Base-by-base conservation (phyloP, 2,113 vertebrate genomes). In the Telmatochromis bifrenatus region DNA sequence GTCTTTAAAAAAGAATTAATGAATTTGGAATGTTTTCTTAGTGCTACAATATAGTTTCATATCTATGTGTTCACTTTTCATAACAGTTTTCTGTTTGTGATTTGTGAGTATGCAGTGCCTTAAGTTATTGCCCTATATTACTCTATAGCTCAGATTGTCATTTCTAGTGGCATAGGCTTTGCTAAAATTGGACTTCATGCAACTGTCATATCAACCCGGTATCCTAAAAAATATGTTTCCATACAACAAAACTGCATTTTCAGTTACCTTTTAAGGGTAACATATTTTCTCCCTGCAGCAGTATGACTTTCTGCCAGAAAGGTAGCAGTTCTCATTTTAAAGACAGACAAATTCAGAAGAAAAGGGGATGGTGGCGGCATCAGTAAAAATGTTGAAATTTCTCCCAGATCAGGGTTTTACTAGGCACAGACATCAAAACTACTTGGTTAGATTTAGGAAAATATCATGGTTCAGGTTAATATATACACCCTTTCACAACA, bases 111-210 rank as follows among this genome's bases (percentile, higher is more conserved):
- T 45, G 42, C 17, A 54, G 4, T 28, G 68, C 68, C 23, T 19
- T 4, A 0, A 68, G 42, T 75, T 83, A 84, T 55, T 87, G 35
- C 49, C 33, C 47, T 82, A 75, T 83, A 87, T 82, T 83, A 75
- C 68, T 60, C 68, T 37, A 77, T 28, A 33, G 33, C 85, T 53
- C 26, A 28, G n/a, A 81, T 68, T 85, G 21, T 79, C 5, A 79
- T 85, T 82, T 82, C 79, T 28, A 56, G 65, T 23, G 75, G 49
- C 56, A 37, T 12, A 15, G 62, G 35, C 51, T 81, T 55, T n/a
- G 35, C 83, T 68, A 62, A 87, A 75, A 77, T 51, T 58, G 60
- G 65, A 28, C 79, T 56, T 80, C 77, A 77, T 86, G 70, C 70
- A 86, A 81, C 70, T 89, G 86, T 83, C 83, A 81, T 73, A 80